Percentiles rank a stretch among this genome's conserved stretches.
Evolutionary conservation across 2,797 vertebrate species (phyloP).

Genomic region (Squalus acanthias): DNA sequence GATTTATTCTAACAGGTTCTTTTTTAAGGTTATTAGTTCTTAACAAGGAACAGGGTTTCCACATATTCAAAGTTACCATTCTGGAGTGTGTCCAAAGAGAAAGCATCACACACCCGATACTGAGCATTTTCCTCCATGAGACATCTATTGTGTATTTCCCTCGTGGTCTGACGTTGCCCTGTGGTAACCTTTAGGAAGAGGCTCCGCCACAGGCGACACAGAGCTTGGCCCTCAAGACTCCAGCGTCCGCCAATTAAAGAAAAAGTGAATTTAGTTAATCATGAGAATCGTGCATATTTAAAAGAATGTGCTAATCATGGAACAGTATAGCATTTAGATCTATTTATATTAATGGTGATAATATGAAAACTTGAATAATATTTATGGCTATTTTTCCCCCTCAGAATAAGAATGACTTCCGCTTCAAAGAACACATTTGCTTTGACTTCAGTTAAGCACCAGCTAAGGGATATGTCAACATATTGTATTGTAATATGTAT

Average conservation of each 20-base stretch:
- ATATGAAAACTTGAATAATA: neutral
- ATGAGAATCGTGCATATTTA: neutral
- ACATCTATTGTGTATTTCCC: slow-evolving; percentile 21
- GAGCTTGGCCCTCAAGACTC: neutral
- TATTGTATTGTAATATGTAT: neutral
- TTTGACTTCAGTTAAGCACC: neutral
- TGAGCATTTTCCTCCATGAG: neutral
- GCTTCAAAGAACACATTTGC: neutral
- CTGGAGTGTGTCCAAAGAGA: slow-evolving; percentile 12
- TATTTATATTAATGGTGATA: neutral
- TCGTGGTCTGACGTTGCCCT: neutral
- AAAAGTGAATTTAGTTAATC: neutral
- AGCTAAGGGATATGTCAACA: neutral
- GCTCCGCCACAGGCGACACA: slow-evolving; percentile 13
- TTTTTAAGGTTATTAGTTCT: neutral
- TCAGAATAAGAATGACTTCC: neutral
- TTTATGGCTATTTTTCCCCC: neutral
- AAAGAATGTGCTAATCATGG: neutral
- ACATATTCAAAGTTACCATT: slow-evolving; percentile 5
- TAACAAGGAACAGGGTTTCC: neutral
- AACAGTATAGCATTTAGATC: slow-evolving; percentile 11
- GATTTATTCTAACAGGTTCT: slow-evolving; percentile 11
- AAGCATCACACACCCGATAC: neutral
- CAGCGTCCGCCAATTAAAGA: neutral
- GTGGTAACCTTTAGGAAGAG: slow-evolving; percentile 15